phyloP scores from a whole-genome alignment of 1,140 invertebrate genomes.

The Eubasilissa regina region DNA sequence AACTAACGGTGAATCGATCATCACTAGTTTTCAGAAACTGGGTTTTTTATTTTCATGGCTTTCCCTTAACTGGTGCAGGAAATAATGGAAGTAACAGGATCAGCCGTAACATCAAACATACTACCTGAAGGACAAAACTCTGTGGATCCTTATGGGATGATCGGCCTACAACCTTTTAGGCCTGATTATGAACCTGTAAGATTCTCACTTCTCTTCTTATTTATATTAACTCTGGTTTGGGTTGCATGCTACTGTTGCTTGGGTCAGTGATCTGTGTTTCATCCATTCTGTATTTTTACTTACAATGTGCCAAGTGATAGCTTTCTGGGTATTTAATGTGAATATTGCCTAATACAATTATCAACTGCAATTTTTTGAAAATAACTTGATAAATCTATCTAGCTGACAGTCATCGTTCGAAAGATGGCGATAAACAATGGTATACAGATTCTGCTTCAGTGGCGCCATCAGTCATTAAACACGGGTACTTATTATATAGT shows the following conservation, averaged over 20 bases:
- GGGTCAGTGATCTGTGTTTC: neutral
- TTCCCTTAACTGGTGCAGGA: slow-evolving; percentile 59
- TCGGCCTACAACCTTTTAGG: slow-evolving; percentile 57
- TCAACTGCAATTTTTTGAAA: no score
- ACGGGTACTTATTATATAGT: no score
- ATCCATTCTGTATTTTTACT: no score
- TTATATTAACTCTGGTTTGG: neutral
- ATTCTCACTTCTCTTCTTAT: slow-evolving; percentile 17
- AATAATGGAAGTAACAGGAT: slow-evolving; percentile 58
- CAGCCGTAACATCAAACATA: slow-evolving; percentile 43
- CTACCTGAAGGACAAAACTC: slow-evolving; percentile 47
- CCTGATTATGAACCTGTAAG: slow-evolving; percentile 60
- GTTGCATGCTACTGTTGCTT: slow-evolving; percentile 14
- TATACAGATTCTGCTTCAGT: no score
- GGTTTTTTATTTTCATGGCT: slow-evolving; percentile 46
- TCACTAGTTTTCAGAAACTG: slow-evolving; percentile 21
- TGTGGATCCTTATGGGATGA: slow-evolving; percentile 57
- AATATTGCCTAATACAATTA: no score
- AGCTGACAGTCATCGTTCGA: no score
- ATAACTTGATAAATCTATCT: no score
- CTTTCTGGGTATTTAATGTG: no score
- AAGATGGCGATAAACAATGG: no score
- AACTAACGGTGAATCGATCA: slow-evolving; percentile 37
- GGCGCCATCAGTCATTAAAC: no score
- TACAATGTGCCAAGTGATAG: no score